Evolutionary conservation across 2,113 vertebrate species (phyloP).

Genomic region (Erythrolamprus reginae): DNA sequence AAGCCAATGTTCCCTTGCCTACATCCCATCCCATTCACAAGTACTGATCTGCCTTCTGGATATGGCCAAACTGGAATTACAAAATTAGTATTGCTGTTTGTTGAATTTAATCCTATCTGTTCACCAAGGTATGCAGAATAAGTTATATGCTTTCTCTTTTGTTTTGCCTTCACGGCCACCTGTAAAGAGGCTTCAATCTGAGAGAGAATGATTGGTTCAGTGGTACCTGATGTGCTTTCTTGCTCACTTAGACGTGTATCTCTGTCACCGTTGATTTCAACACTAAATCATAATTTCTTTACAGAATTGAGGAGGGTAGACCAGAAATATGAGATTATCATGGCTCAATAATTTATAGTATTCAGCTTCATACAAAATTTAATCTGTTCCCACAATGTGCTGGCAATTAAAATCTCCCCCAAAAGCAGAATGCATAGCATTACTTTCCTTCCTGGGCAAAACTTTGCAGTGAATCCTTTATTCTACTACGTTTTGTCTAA

Average conservation of each 20-base stretch:
- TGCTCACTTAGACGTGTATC: not conserved
- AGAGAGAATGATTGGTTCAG: not conserved
- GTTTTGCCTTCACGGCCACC: not conserved
- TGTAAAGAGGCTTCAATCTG: not conserved
- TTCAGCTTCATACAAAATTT: not conserved
- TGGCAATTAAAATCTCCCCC: not conserved
- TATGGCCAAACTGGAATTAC: not conserved
- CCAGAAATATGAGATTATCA: not conserved
- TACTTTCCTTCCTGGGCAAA: not conserved
- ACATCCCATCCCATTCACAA: not conserved
- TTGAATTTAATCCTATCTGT: not conserved
- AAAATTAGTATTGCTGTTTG: not conserved
- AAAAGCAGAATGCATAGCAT: not conserved
- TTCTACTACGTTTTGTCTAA: not conserved
- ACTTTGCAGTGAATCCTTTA: not conserved
- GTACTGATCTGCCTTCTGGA: not conserved
- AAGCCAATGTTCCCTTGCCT: not conserved
- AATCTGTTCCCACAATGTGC: not conserved
- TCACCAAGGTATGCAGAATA: not conserved
- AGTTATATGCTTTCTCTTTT: not conserved
- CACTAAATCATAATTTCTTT: not conserved
- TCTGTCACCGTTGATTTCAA: not conserved
- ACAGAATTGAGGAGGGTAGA: not conserved
- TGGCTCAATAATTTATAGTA: not conserved
- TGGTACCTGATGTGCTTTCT: not conserved